phyloP scores from a whole-genome alignment of 2,888 invertebrate species.

The Sialis lutaria region DNA sequence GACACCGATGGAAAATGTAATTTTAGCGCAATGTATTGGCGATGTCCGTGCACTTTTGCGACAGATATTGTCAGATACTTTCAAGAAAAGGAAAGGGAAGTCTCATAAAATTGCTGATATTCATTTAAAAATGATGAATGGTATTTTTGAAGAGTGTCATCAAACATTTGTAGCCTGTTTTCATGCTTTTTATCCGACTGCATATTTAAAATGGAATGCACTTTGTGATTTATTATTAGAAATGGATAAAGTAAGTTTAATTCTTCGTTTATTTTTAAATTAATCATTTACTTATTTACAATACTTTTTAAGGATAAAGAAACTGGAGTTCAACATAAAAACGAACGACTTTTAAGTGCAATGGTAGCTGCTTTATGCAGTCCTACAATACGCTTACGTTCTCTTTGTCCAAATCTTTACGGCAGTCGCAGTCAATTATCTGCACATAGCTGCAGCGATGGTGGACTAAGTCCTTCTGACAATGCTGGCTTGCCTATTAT shows the following conservation, averaged over 20 bases:
- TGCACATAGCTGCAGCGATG: constrained; percentile 29
- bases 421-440: constrained; percentile 17
- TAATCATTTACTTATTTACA: too few relatives aligned
- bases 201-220: constrained; percentile 82
- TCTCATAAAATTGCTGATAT: constrained; percentile 26
- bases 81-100: constrained; percentile 26
- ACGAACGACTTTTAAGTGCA: constrained; percentile 53
- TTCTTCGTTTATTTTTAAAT: background rate
- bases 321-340: constrained; percentile 21
- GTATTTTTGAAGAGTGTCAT: constrained; percentile 78
- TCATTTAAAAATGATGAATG: constrained; percentile 43
- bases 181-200: constrained; percentile 91
- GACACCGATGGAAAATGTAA: constrained; percentile 47
- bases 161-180: constrained; percentile 82
- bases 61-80: constrained; percentile 58
- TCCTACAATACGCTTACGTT: constrained; percentile 52
- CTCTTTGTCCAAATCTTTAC: constrained; percentile 54
- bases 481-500: constrained; percentile 50
- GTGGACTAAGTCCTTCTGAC: constrained; percentile 46
- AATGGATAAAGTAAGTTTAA: constrained; percentile 39
- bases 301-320: constrained; percentile 21
- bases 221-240: constrained; percentile 66
- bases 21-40: constrained; percentile 70
- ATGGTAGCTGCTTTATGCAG: constrained; percentile 74
- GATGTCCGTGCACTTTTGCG: constrained; percentile 69